phyloP scores from a whole-genome alignment of 2,113 vertebrate species.

The Albula goreensis region DNA sequence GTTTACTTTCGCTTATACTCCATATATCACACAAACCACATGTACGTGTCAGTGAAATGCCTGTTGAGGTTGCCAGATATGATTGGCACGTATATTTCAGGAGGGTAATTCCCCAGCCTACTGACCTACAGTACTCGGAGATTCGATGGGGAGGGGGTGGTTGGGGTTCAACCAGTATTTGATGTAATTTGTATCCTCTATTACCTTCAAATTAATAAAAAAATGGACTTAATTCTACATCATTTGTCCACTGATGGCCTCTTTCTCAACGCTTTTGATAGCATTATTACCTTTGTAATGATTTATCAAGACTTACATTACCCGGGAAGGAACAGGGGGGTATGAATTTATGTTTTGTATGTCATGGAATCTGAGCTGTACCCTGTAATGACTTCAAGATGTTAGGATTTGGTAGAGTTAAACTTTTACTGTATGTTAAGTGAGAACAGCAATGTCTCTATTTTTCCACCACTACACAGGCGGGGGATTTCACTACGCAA shows the following conservation, averaged over 20 bases:
- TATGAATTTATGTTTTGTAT: slow-evolving; percentile 20
- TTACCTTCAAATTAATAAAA: slow-evolving; percentile 39
- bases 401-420: slow-evolving; percentile 32
- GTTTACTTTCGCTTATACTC: background rate
- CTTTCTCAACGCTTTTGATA: slow-evolving; percentile 56
- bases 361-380: slow-evolving; percentile 49
- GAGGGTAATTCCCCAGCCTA: slow-evolving; percentile 43
- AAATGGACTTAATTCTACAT: slow-evolving; percentile 62
- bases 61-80: background rate
- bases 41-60: background rate
- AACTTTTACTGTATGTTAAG: slow-evolving; percentile 44
- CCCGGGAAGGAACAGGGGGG: slow-evolving; percentile 37
- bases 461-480: slow-evolving; percentile 30
- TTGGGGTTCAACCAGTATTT: background rate
- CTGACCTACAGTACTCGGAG: background rate
- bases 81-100: background rate
- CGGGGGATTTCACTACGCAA: background rate
- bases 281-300: slow-evolving; percentile 46
- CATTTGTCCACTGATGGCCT: slow-evolving; percentile 48
- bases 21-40: background rate
- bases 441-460: slow-evolving; percentile 34
- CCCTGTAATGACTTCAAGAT: slow-evolving; percentile 63
- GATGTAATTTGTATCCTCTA: slow-evolving; percentile 32
- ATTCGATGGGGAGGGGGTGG: background rate
- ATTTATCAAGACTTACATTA: slow-evolving; percentile 49